Base-by-base conservation (phyloP, 2,797 vertebrate genomes). In the Tiaroga cobitis region DNA sequence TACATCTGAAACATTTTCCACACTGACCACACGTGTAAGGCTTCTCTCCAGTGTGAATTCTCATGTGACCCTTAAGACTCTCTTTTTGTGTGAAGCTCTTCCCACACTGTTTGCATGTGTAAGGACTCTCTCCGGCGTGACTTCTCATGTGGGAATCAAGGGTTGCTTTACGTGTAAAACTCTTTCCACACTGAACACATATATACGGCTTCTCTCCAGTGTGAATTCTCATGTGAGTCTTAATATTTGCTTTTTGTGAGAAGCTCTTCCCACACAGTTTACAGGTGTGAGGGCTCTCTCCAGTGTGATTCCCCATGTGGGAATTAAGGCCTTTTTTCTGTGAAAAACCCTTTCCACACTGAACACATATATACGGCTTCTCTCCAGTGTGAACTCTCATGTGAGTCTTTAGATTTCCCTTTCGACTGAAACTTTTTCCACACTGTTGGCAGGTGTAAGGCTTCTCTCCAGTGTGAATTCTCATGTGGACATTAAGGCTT, bases 381-480 rank as follows among this genome's bases (percentile, higher is more conserved):
- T 46, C 43, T 46, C 43, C 43, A 46, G 43, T 15, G 43, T 46
- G 43, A 56, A 56, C 51, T 56, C 51, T 56, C 3, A 56, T 56
- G 51, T 49, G 70, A 29, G n/a, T 56, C 51, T 56, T 56, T 56
- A 56, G 51, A 56, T 56, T 56, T 24, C 51, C 51, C 3, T 56
- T 56, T 24, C 51, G 51, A 56, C 21, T 56, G n/a, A 26, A 46
- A 46, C 43, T 46, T 1, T 46, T 46, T 46, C 43, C 43, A 15
- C 43, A 46, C 13, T 46, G 43, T 46, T 46, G 43, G 43, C 70
- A 73, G 0, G 70, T 10, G 8, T 5, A 73, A 10, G 70, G 70
- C n/a, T 49, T 73, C 43, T 73, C 70, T 73, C 70, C 70, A 9
- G 70, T 73, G 43, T 73, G 70, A 49, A 73, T 49, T 73, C 70